Percentiles rank a stretch among this genome's conserved stretches.
phyloP scores from a whole-genome alignment of 2,888 invertebrate species.

The Sminthurides aquaticus region DNA sequence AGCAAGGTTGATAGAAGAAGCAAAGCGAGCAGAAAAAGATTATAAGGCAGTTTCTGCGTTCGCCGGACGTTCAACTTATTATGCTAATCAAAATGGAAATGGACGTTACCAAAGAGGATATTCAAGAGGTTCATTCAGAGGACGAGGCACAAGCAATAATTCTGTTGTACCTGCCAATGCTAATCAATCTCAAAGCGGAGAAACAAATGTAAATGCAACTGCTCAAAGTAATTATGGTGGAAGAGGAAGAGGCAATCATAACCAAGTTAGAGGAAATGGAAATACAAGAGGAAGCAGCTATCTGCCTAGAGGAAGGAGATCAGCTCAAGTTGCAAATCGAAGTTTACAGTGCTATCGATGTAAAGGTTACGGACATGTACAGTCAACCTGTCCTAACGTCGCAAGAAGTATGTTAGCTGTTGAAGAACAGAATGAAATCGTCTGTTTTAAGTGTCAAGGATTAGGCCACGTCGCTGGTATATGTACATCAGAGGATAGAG shows the following conservation, averaged over 20 bases:
- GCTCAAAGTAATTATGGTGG: no score
- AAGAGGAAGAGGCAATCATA: neutral
- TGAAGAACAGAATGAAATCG: neutral
- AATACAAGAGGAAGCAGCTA: neutral
- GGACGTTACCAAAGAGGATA: no score
- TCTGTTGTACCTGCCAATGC: neutral
- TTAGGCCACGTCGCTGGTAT: neutral
- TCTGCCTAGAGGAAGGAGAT: neutral
- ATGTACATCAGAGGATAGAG: neutral
- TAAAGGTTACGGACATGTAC: neutral
- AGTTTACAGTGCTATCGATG: slow-evolving; percentile 3
- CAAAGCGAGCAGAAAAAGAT: neutral
- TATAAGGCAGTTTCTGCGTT: neutral
- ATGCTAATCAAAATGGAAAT: no score
- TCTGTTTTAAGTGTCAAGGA: neutral
- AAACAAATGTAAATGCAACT: no score
- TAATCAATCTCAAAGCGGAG: neutral
- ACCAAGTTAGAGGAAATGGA: neutral
- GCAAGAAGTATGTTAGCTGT: neutral
- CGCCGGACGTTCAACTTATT: neutral
- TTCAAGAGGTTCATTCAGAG: neutral
- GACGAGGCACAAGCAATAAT: neutral
- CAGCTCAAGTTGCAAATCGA: neutral
- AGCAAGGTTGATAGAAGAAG: slow-evolving; percentile 1
- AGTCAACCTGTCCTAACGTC: neutral